Conservation (phyloP, 2,888 invertebrate genomes). For the Lasioglossum malachurum region DNA sequence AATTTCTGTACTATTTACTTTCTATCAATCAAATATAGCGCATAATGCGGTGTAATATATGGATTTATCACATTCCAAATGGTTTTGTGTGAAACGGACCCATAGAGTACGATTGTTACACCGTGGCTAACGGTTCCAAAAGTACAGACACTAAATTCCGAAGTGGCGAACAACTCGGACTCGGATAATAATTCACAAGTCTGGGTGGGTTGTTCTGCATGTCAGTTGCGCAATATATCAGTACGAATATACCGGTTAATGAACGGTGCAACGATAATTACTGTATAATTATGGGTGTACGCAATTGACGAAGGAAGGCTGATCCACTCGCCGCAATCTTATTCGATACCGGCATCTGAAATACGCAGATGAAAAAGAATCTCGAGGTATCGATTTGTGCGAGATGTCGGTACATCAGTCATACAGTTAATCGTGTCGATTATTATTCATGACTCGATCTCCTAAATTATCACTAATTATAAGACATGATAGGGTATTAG, state of each 20-base stretch:
- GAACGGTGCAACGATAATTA: constrained; percentile 67
- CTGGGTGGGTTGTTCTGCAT: constrained; percentile 60
- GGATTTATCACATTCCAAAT: neutral
- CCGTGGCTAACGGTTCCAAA: neutral
- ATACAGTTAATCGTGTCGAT: neutral
- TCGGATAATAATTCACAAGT: constrained; percentile 66
- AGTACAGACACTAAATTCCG: constrained; percentile 18
- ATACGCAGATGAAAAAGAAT: constrained; percentile 8
- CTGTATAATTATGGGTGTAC: constrained; percentile 60
- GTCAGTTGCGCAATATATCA: constrained; percentile 67
- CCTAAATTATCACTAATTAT: neutral
- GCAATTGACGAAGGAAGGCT: constrained; percentile 57
- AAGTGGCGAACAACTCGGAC: constrained; percentile 31
- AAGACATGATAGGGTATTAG: neutral
- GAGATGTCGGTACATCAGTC: neutral
- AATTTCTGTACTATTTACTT: neutral
- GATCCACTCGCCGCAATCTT: constrained; percentile 24
- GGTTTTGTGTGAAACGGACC: neutral
- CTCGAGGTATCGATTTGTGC: constrained; percentile 4
- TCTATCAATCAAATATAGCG: neutral
- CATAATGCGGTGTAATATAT: neutral
- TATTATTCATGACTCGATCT: neutral
- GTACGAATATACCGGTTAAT: constrained; percentile 60
- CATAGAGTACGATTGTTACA: neutral
- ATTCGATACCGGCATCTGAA: constrained; percentile 23